Base-by-base conservation (phyloP, 2,888 invertebrate species). In the Trichogramma dendrolimi region DNA sequence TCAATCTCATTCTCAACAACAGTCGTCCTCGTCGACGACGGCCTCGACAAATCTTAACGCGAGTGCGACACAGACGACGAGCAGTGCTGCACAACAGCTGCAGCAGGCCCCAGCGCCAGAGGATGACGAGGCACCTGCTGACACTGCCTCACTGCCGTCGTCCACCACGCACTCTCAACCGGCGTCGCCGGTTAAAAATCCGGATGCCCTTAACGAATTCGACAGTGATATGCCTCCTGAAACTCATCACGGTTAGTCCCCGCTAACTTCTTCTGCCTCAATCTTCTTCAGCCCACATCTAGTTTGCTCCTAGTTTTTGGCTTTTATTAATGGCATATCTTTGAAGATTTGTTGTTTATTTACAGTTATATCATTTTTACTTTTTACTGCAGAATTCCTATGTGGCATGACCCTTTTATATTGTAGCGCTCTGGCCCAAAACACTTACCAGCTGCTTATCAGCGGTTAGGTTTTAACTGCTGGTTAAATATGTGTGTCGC, bases 161-260 rank as follows among this genome's bases (percentile, higher is more conserved):
- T 39, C 56, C 46, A 43, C 63, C 41, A 39, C 48, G 39, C 54
- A 27, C 27, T 27, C 27, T 27, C 27, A 44, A 42, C 64, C 61
- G 70, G 64, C 72, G 71, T 63, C 74, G 73, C 66, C 58, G 27
- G 53, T 52, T 38, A 44, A 27, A 27, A 27, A 27, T 27, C 27
- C 58, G 11, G 54, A 58, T 38, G 47, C 43, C 55, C 66, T 71
- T 58, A 63, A 65, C 64, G 72, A 71, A 65, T 73, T 72, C 27
- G 27, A 27, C 70, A 75, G 73, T 67, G 73, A 74, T 71, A 71
- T 76, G 68, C 74, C 76, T 67, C 75, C 76, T 67, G 77, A 78
- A 70, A 75, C 72, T 70, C 76, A 76, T 73, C 77, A 78, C 72
- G 78, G 78, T 78, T 71, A 72, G 78, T 75, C 64, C 64, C 55